Conservation (phyloP, 2,113 vertebrate species). For the Chamaea fasciata region DNA sequence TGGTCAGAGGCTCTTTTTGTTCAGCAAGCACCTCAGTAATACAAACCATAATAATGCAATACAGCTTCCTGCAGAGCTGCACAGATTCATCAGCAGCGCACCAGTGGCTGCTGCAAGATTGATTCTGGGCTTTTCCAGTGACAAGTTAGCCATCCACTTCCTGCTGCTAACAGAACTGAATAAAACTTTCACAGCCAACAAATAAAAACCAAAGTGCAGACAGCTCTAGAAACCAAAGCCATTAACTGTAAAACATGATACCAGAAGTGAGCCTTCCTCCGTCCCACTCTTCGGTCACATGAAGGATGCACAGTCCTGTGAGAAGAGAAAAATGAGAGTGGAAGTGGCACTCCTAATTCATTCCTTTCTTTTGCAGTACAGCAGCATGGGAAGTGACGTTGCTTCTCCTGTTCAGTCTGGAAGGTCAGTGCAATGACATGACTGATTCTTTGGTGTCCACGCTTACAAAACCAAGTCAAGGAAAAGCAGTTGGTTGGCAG, state of each 20-base stretch:
- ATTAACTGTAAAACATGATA: background rate
- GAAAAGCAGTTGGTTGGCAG: background rate
- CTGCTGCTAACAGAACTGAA: background rate
- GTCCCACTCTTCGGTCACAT: background rate
- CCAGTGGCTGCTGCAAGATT: background rate
- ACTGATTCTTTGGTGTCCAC: background rate
- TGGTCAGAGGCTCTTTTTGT: background rate
- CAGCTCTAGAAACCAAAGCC: background rate
- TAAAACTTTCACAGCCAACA: background rate
- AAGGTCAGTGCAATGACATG: background rate
- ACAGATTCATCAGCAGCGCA: accelerated
- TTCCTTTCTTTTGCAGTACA: background rate
- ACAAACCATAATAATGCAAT: background rate
- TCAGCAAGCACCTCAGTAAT: background rate
- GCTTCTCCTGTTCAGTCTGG: background rate
- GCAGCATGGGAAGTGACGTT: background rate
- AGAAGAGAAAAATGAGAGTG: background rate
- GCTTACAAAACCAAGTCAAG: background rate
- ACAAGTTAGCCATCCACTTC: background rate
- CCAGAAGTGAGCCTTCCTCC: background rate
- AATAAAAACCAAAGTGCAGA: background rate
- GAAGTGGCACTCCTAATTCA: background rate
- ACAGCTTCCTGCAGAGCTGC: background rate
- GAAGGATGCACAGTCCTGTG: background rate
- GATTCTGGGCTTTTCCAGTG: background rate